Evolutionary conservation across 2,888 invertebrate species (phyloP), one percentile per base, ranked within the genome.

Genomic region (Epiblema foenella): DNA sequence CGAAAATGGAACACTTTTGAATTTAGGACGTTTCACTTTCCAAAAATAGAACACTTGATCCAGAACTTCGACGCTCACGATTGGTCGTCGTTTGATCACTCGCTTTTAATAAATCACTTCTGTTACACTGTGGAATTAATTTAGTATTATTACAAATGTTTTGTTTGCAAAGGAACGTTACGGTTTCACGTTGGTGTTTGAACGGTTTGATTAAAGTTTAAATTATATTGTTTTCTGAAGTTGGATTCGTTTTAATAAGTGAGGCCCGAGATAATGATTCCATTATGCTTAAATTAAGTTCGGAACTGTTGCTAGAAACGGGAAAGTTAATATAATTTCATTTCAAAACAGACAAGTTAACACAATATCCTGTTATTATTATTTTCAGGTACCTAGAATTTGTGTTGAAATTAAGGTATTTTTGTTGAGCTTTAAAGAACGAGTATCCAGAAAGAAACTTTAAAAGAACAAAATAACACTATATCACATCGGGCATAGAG

Each of bases 191-290:
- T 52, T 56, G 42, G 42, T 57, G 63, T 59, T 70, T 70, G 65
- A 60, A 46, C 51, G 60, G 59, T 66, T 66, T 70, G 70, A 66
- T 70, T 66, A 70, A 70, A 70, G 65, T 70, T 70, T 66, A 60
- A 70, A 70, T 70, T 70, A 70, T 70, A 66, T 66, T 70, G 69
- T 70, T 70, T 65, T 65, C 68, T 46, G 65, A 59, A 70, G 70
- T 66, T 70, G 59, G 65, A 70, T 70, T 66, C 65, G 54, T 70
- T 70, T 60, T 70, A 66, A 66, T 66, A 65, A 69, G 64, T n/a
- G 58, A 52, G 64, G 64, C 52, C 69, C 51, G 58, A 65, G 69
- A 65, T 69, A 69, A 69, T 69, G 60, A 49, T 66, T 60, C 46
- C 62, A 62, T 71, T 62, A 67, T 62, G 60, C 56, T 60, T 24